Evolutionary conservation across 2,797 vertebrate species (phyloP).

Genomic region (Myripristis jacobus): DNA sequence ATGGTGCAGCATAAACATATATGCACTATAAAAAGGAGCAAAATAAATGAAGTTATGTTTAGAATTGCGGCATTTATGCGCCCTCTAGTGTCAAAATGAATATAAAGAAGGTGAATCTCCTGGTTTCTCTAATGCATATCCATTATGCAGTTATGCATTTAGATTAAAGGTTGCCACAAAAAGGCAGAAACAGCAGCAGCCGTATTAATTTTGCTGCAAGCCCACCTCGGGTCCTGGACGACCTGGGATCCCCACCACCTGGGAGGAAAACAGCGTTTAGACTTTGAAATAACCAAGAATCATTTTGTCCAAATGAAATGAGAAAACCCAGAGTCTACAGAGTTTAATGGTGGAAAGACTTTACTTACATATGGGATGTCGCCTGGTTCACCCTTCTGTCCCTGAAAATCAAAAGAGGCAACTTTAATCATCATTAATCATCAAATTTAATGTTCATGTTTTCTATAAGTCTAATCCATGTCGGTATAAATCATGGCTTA

Average conservation of each 20-base stretch:
- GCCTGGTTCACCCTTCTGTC: conserved; percentile 96
- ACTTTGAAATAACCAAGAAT: no score
- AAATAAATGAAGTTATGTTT: background rate
- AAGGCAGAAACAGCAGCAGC: background rate
- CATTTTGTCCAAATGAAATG: background rate
- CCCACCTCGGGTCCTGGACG: conserved; percentile 87
- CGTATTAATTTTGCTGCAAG: conserved; percentile 28
- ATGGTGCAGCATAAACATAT: no score
- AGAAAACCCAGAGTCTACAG: no score
- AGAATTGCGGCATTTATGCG: background rate
- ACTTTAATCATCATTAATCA: background rate
- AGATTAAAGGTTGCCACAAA: background rate
- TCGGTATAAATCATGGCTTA: conserved; percentile 69
- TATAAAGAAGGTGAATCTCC: background rate
- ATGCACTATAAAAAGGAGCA: background rate
- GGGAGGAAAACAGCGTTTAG: conserved; percentile 2
- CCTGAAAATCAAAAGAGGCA: conserved; percentile 75
- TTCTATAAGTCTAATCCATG: background rate
- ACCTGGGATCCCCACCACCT: conserved; percentile 92
- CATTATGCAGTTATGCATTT: background rate
- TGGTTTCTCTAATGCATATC: no score
- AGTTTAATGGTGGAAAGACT: background rate
- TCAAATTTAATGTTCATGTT: background rate
- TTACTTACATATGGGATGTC: conserved; percentile 93
- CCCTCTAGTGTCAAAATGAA: conserved; percentile 35